phyloP scores from a whole-genome alignment of 2,113 vertebrate species.

The Neofelis nebulosa region DNA sequence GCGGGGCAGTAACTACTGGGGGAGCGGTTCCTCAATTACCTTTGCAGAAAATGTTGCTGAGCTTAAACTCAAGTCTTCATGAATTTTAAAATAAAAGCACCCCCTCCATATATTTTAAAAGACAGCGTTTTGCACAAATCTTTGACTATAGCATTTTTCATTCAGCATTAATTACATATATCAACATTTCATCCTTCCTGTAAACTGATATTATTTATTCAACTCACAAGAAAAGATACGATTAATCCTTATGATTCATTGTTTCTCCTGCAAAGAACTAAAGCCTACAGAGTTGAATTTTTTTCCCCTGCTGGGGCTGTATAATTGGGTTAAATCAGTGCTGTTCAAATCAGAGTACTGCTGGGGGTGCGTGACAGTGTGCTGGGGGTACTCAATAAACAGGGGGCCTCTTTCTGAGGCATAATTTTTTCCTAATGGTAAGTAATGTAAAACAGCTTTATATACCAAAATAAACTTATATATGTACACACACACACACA shows the following conservation, averaged over 20 bases:
- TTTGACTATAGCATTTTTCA: slow-evolving; percentile 67
- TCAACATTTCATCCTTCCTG: slow-evolving; percentile 71
- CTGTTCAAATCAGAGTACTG: background rate
- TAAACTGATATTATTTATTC: slow-evolving; percentile 74
- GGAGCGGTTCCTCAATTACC: slow-evolving; percentile 39
- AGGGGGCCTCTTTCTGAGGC: background rate
- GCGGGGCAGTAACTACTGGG: background rate
- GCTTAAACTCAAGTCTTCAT: slow-evolving; percentile 48
- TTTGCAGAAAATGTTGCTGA: slow-evolving; percentile 50
- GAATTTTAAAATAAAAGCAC: slow-evolving; percentile 68
- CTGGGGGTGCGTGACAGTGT: background rate
- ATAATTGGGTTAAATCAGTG: slow-evolving; percentile 36
- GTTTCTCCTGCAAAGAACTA: slow-evolving; percentile 60
- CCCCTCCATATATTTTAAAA: slow-evolving; percentile 59
- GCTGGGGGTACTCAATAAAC: background rate
- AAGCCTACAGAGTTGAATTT: slow-evolving; percentile 8
- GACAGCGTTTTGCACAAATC: slow-evolving; percentile 53
- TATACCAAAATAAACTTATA: background rate
- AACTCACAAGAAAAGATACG: slow-evolving; percentile 59
- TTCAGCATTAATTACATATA: slow-evolving; percentile 76
- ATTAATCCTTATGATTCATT: slow-evolving; percentile 61
- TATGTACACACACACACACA: background rate
- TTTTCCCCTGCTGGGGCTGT: background rate
- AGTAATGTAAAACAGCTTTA: slow-evolving; percentile 43
- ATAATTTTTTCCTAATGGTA: slow-evolving; percentile 30